Conservation (phyloP, 2,113 vertebrate genomes). For the Lepisosteus oculatus region DNA sequence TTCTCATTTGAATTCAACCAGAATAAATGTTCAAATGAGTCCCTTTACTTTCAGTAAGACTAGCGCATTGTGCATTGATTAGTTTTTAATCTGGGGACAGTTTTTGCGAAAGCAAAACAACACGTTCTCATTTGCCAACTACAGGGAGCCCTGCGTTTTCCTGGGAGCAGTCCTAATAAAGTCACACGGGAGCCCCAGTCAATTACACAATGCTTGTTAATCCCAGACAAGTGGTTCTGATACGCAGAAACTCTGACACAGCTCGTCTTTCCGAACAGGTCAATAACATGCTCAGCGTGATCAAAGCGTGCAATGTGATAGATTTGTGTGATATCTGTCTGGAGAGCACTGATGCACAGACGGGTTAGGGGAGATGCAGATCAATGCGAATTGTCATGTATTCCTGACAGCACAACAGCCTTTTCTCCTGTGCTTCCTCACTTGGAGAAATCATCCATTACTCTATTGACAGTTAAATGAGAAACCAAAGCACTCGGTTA, state of each 20-base stretch:
- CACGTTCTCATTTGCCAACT: too few relatives aligned
- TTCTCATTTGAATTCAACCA: too few relatives aligned
- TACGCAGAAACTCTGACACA: background rate
- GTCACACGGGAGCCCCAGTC: background rate
- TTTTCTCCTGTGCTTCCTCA: too few relatives aligned
- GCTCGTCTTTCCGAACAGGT: conserved; percentile 27
- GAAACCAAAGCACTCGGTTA: too few relatives aligned
- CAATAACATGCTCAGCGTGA: conserved; percentile 42
- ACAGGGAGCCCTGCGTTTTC: too few relatives aligned
- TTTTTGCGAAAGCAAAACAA: too few relatives aligned
- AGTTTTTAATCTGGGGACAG: too few relatives aligned
- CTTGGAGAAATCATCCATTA: too few relatives aligned
- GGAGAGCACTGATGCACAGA: conserved; percentile 52
- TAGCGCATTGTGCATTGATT: too few relatives aligned
- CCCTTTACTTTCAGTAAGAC: too few relatives aligned
- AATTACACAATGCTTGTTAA: background rate
- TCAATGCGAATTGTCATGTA: conserved; percentile 43
- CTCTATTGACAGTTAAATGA: too few relatives aligned
- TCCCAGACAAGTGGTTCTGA: background rate
- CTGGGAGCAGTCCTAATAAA: background rate
- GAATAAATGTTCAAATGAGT: too few relatives aligned
- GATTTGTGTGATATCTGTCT: conserved; percentile 49
- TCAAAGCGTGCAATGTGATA: conserved; percentile 40
- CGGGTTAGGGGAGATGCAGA: conserved; percentile 33
- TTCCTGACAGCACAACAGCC: conserved; percentile 31